Base-by-base conservation (phyloP, 2,113 vertebrate species). In the Nycticebus coucang region DNA sequence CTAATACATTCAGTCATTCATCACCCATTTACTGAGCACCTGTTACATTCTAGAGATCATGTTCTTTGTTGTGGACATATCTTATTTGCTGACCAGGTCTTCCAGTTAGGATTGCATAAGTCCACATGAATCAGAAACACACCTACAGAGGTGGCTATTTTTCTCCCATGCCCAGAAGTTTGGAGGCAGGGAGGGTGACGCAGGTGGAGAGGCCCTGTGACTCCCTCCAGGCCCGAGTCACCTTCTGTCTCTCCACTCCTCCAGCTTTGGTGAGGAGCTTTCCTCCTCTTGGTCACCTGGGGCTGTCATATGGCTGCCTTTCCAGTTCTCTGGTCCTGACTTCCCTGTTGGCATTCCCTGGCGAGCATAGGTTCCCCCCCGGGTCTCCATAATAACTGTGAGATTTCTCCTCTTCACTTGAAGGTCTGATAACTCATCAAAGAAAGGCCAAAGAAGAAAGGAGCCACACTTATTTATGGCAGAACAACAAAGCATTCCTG, bases 371-470 rank as follows among this genome's bases (percentile, higher is more conserved):
- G 57, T 15, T 50, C 45, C 64, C 2, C 37, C 0, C 10, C 1
- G 8, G 30, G 4, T 89, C 97, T 92, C 91, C 88, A 93, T 85
- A 60, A 85, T 13, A 17, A 30, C 4, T 72, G 4, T n/a, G 64
- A 89, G 21, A 15, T 37, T 96, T 93, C 87, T 71, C 57, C 92
- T 2, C 1, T 1, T 96, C 33, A 17, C 30, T 71, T 81, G 19
- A 62, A 77, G 78, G 68, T 93, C 91, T 22, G n/a, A 41, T 66
- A 77, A 50, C 89, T 96, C 75, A 2, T 55, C 41, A n/a, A 50
- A 89, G 81, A 64, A 68, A 81, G 28, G 41, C 74, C 35, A 59
- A 82, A 79, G 30, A 53, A 79, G 59, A 71, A 86, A 84, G 69
- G 60, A 60, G 59, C 1, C 33, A 7, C 11, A 21, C 15, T 41